phyloP scores from a whole-genome alignment of 2,888 invertebrate species.

The Drosophila mimica region DNA sequence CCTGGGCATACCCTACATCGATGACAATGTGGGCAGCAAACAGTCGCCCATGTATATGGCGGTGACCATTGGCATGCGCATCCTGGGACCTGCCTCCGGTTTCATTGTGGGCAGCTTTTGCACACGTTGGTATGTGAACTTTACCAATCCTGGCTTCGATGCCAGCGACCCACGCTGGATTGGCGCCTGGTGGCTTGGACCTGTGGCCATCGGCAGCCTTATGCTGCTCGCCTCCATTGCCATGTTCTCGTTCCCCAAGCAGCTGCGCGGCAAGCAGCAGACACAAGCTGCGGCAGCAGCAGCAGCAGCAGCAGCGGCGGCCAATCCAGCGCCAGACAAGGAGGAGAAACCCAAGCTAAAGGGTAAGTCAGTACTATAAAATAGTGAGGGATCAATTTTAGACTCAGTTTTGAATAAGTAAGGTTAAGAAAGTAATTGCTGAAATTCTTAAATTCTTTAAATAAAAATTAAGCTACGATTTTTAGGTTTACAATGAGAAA shows the following conservation, averaged over 20 bases:
- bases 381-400: neutral
- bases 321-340: conserved; percentile 74
- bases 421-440: no score
- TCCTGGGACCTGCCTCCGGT: conserved; percentile 95
- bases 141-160: conserved; percentile 91
- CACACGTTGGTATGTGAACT: conserved; percentile 94
- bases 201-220: conserved; percentile 93
- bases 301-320: conserved; percentile 35
- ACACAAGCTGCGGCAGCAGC: conserved; percentile 32
- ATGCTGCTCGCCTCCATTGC: conserved; percentile 93
- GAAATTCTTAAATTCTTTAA: neutral
- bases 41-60: conserved; percentile 97
- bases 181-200: conserved; percentile 98
- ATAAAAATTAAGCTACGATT: no score
- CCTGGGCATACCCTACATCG: conserved; percentile 96
- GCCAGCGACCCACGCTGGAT: conserved; percentile 95
- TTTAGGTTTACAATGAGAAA: neutral
- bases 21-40: conserved; percentile 96
- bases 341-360: conserved; percentile 87
- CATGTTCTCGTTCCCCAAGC: conserved; percentile 96
- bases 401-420: no score
- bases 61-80: conserved; percentile 95
- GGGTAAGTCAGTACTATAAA: conserved; percentile 85
- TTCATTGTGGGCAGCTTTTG: conserved; percentile 95
- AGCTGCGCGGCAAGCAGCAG: conserved; percentile 87